Conservation (phyloP, 2,113 vertebrate species). For the Anoura caudifer region DNA sequence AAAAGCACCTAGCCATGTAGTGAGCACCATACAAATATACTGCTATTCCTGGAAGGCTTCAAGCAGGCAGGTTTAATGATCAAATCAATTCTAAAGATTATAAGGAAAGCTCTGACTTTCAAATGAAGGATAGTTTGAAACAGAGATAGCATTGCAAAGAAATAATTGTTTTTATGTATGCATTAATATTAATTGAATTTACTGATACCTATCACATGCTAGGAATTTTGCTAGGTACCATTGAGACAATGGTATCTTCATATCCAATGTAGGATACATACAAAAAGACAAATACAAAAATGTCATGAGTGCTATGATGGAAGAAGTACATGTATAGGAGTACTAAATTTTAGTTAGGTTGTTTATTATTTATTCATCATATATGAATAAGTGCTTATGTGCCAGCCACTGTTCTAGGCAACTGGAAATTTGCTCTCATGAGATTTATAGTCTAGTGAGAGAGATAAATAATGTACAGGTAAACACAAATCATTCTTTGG, state of each 20-base stretch:
- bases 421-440: not conserved
- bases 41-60: not conserved
- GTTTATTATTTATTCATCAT: slow-evolving; percentile 8
- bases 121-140: not conserved
- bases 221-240: not conserved
- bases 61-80: not conserved
- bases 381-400: not conserved
- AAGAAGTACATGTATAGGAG: not conserved
- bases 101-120: not conserved
- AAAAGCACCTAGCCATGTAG: not conserved
- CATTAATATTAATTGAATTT: slow-evolving; percentile 28
- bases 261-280: not conserved
- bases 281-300: not conserved
- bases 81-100: not conserved
- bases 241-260: not conserved
- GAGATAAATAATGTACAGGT: not conserved
- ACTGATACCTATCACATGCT: not conserved
- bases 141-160: not conserved
- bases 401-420: not conserved
- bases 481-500: not conserved
- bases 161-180: not conserved
- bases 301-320: not conserved
- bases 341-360: not conserved
- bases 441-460: not conserved
- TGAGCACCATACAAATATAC: not conserved